These are phyloP conservation scores for Aegotheles bennettii DNA, from an alignment of 2,113 vertebrate genomes.

Conservation along the genomic window DNA sequence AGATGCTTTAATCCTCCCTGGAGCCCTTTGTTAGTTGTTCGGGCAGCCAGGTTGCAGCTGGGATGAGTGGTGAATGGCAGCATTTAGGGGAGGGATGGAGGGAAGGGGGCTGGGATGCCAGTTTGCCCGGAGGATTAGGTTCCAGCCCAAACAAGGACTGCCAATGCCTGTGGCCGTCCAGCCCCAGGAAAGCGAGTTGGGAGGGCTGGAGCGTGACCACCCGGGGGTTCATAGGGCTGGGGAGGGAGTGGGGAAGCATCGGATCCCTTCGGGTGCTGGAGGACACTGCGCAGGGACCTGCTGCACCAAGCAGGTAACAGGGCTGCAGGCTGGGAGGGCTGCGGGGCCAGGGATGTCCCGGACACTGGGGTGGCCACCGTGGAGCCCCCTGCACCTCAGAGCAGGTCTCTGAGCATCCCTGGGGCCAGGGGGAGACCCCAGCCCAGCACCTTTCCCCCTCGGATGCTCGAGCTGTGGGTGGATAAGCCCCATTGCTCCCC, in stretches of 20 bases:
- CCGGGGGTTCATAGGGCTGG: too few species aligned
- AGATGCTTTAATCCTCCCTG: neutral
- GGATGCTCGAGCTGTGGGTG: fast-evolving
- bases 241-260: too few species aligned
- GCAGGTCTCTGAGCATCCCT: neutral
- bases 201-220: too few species aligned
- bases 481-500: fast-evolving
- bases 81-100: neutral
- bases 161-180: neutral
- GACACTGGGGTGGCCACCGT: too few species aligned
- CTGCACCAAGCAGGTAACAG: too few species aligned
- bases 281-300: too few species aligned
- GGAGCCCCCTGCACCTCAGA: too few species aligned
- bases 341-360: too few species aligned
- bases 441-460: neutral
- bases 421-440: too few species aligned
- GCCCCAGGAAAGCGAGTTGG: neutral
- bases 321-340: too few species aligned
- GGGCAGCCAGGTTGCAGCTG: neutral
- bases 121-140: neutral
- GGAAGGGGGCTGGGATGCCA: neutral
- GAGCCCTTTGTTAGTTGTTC: neutral
- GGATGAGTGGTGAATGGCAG: neutral
- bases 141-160: neutral
- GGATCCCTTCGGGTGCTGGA: too few species aligned